Base-by-base conservation (phyloP, 2,113 vertebrate genomes). In the Brevimyrus niger region DNA sequence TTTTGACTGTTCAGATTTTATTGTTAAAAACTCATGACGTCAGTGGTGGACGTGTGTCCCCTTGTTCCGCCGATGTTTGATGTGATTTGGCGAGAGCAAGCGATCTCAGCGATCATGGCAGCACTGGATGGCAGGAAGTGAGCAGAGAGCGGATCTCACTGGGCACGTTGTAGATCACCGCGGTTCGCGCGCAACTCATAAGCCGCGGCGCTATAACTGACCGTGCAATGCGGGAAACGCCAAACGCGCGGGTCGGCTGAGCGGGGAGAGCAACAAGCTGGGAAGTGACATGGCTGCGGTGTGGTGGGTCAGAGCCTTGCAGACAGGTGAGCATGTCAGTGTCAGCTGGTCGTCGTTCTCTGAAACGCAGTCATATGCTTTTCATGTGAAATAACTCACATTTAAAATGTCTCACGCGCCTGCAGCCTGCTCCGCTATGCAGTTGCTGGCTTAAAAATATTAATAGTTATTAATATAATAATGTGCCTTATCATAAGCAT, bases 321-420 rank as follows among this genome's bases (percentile, higher is more conserved):
- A 73, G 89, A 91, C 90, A 91, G 84, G 61, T 89, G 53, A 90
- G 42, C 6, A 21, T 27, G 27, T 38, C 0, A 23, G 46, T 86
- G 87, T 90, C 90, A 27, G 55, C 91, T 90, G 93, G 92, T 92
- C 92, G 90, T 92, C 89, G 7, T 38, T 87, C 51, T 69, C 83
- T 61, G 73, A 87, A 27, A 93, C 92, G 93, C 93, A 92, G 92
- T 94, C 89, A 91, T 93, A 94, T 94, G 93, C n/a, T 4, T n/a
- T n/a, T n/a, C n/a, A n/a, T n/a, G n/a, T n/a, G n/a, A n/a, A 2
- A 27, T 90, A 90, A 82, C 91, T 82, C 91, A 44, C 92, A 94
- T 94, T 94, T 91, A 93, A 94, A 94, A 88, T 58, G 87, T 94
- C 94, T 90, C 91, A 73, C 73, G 91, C 91, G 92, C 23, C 13